These are phyloP conservation scores for Lateolabrax maculatus DNA, from an alignment of 2,797 vertebrate species.

Conservation along the genomic window DNA sequence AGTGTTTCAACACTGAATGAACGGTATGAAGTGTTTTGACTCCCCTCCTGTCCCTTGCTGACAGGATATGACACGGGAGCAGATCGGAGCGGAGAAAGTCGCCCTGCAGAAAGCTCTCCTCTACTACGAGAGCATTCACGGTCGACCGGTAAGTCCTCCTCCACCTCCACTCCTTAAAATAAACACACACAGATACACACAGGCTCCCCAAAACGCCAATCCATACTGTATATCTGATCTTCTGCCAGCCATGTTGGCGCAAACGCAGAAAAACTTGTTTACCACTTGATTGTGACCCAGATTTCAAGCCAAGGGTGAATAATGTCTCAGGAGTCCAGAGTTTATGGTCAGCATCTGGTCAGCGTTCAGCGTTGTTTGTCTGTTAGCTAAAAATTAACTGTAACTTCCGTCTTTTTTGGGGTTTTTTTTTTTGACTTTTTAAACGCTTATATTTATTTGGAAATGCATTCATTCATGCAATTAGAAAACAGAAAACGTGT, in stretches of 20 bases:
- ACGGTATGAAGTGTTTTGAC: constrained; percentile 35
- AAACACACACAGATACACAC: constrained; percentile 1
- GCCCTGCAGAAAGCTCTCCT: constrained; percentile 95
- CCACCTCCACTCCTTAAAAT: not conserved
- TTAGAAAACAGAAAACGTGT: not conserved
- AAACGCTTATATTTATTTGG: not conserved
- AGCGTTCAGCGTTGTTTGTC: not conserved
- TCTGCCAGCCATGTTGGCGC: constrained; percentile 13
- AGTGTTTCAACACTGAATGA: not conserved
- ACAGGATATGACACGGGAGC: constrained; percentile 98
- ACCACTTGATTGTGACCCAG: constrained; percentile 57
- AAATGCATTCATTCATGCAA: not conserved
- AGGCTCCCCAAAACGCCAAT: not conserved
- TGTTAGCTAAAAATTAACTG: not conserved
- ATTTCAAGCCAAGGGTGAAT: constrained; percentile 61
- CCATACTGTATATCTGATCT: not conserved
- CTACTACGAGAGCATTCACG: constrained; percentile 96
- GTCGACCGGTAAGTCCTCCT: constrained; percentile 91
- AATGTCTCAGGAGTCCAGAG: constrained; percentile 38
- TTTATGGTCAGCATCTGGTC: not conserved
- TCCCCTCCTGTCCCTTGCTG: constrained; percentile 39
- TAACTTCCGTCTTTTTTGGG: too few relatives aligned
- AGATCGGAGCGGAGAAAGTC: constrained; percentile 95
- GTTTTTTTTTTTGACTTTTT: not conserved
- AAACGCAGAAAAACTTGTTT: constrained; percentile 24